Evolutionary conservation across 1,140 invertebrate species (phyloP), one percentile per base, ranked within the genome.

Genomic region (Drosophila chauvacae): DNA sequence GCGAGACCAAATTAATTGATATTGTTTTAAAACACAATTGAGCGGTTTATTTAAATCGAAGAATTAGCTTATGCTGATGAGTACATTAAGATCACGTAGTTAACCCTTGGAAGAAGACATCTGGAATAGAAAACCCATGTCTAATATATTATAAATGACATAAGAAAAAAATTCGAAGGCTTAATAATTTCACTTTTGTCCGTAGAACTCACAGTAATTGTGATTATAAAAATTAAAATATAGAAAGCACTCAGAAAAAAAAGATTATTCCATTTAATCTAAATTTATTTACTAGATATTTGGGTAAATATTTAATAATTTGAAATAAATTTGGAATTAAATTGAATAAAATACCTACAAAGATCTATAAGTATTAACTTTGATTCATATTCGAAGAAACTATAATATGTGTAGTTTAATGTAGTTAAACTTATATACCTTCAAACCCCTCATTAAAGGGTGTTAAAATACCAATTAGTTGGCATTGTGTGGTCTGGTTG

Each of bases 401-500:
- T 45, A 6, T 1, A 44, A 6, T 45, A 20, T 14, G 0, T 18
- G 2, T 7, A 20, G 42, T 1, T 11, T 30, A 1, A 7, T 5
- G 1, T n/a, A n/a, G n/a, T n/a, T n/a, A n/a, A n/a, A 57, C 13
- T 9, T 42, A 42, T 64, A 64, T 33, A 16, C 63, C 23, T n/a
- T 7, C 11, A 2, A 26, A 28, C 28, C 5, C 20, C 39, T 1
- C 2, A 16, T 3, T 20, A 33, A 13, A 1, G 14, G 16, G 59
- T 51, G 11, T 23, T 1, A 5, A 33, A 47, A 30, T n/a, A 30
- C n/a, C 4, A 14, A 30, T 23, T 44, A 37, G 39, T 18, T 59
- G 61, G 10, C 84, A 71, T 88, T 86, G 65, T 55, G 33, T 39
- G 59, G 55, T 30, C 72, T 42, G 61, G 55, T 88, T 65, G 42